These are phyloP conservation scores for Amniataba percoides DNA, from an alignment of 2,797 vertebrate genomes.

Conservation along the genomic window DNA sequence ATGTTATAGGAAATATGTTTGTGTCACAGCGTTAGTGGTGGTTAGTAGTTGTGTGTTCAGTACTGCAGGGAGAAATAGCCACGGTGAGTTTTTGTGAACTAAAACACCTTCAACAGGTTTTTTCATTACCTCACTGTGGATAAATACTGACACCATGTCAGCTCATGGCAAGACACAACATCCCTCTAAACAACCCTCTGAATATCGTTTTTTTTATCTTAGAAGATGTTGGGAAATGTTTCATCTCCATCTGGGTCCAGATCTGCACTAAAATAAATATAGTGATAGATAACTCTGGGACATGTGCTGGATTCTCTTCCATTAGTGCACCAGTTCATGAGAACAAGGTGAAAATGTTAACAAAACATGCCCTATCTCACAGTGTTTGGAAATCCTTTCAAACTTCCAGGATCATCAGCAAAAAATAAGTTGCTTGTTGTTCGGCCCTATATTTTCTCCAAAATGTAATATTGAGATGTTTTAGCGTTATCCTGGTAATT, in stretches of 20 bases:
- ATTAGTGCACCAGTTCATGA: not conserved
- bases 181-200: not conserved
- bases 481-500: not conserved
- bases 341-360: not conserved
- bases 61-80: not conserved
- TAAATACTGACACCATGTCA: conserved; percentile 1
- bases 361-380: not conserved
- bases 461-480: not conserved
- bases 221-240: not conserved
- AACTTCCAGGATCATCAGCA: not conserved
- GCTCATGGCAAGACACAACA: not conserved
- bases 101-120: not conserved
- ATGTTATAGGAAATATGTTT: not conserved
- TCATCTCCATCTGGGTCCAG: not conserved
- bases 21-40: not conserved
- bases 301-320: not conserved
- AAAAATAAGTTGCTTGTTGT: not conserved
- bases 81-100: no score
- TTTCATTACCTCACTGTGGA: not conserved
- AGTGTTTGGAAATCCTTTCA: not conserved
- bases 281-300: not conserved
- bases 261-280: not conserved
- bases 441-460: not conserved
- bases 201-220: not conserved
- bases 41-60: not conserved